Evolutionary conservation across 2,113 vertebrate genomes (phyloP), one percentile per base, ranked within the genome.

Genomic region (Lasiurus borealis): DNA sequence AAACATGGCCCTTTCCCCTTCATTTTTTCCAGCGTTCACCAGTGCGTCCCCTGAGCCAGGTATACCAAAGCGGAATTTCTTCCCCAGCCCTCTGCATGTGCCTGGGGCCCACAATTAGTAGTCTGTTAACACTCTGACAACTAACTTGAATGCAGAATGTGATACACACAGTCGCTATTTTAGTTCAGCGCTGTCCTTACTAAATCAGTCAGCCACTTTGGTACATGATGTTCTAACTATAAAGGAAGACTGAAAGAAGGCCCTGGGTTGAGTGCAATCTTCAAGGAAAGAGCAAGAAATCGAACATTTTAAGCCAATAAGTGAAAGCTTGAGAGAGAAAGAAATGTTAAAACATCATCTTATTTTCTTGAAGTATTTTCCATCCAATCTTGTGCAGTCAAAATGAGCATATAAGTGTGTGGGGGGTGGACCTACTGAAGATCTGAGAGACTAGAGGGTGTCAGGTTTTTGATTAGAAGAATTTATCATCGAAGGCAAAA

Each of bases 261-360:
- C 97, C 95, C 36, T 78, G 87, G 97, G 75, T 88, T 93, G 86
- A 97, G 95, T 68, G 88, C 89, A 97, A 64, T 97, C 97, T 96
- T 97, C 97, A 97, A 97, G 93, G 90, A 96, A 97, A 95, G 94
- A 96, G 77, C 52, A 90, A 97, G 86, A 97, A 98, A 96, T 97
- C 57, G 93, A 97, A 96, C 50, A 90, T 97, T 92, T 88, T 96
- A 89, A 92, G 97, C 71, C 93, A 98, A 91, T 97, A 95, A 96
- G 89, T 93, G 96, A 96, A 97, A 96, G 95, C 95, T 95, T 95
- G 88, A 95, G 95, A 93, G 84, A 92, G 88, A 96, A 66, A 96
- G 91, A 97, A 93, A 97, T 96, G 97, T 97, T 82, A 96, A 97
- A 97, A 95, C 89, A 96, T 96, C 96, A 96, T 96, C 97, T 95